Conservation (phyloP, 2,888 invertebrate genomes). For the Zelleria hepariella region DNA sequence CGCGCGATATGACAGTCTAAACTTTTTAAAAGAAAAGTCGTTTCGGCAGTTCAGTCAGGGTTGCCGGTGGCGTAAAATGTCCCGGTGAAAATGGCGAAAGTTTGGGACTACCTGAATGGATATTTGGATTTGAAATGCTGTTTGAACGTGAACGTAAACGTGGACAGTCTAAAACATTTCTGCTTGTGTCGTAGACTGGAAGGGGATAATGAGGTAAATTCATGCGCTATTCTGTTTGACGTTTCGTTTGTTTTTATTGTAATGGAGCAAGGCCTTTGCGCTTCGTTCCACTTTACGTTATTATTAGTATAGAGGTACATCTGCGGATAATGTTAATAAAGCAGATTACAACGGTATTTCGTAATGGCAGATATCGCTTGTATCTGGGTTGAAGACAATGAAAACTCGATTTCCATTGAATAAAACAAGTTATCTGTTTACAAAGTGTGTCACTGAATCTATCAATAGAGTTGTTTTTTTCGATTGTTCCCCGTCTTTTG, state of each 20-base stretch:
- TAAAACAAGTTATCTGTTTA: neutral
- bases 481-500: neutral
- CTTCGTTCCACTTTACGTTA: neutral
- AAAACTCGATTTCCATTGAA: neutral
- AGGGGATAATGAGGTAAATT: constrained; percentile 21
- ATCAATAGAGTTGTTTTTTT: neutral
- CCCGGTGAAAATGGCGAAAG: constrained; percentile 39
- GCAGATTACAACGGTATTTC: too few relatives aligned
- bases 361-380: neutral
- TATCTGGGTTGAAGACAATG: neutral
- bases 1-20: constrained; percentile 4
- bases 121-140: constrained; percentile 60
- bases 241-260: neutral
- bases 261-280: neutral
- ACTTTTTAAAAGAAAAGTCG: too few relatives aligned
- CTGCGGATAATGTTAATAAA: neutral
- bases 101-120: constrained; percentile 50
- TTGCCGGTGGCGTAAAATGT: neutral
- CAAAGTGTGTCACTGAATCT: neutral
- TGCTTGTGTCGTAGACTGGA: constrained; percentile 54
- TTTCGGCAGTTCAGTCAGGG: neutral
- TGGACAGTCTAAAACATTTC: constrained; percentile 56
- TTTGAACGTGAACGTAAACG: constrained; percentile 24
- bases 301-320: neutral
- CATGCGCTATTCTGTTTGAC: neutral